Percentiles rank a stretch among this genome's conserved stretches.
phyloP scores from a whole-genome alignment of 2,888 invertebrate species.

The Megalurothrips usitatus region DNA sequence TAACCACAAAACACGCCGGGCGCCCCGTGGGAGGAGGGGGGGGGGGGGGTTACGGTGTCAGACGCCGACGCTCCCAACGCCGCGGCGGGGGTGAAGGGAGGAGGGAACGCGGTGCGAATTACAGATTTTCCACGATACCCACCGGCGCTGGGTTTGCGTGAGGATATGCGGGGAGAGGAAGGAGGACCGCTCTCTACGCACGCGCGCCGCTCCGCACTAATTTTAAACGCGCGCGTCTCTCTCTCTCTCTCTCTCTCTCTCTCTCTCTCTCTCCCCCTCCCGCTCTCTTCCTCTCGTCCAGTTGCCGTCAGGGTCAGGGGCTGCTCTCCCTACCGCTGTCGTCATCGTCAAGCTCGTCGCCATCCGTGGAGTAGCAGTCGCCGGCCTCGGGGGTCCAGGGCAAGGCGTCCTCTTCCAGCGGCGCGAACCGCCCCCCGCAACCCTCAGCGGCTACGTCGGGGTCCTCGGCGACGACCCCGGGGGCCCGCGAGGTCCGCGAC shows the following conservation, averaged over 20 bases:
- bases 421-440: background rate
- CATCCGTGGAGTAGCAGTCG: background rate
- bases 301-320: too few species aligned
- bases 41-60: too few species aligned
- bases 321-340: constrained; percentile 34
- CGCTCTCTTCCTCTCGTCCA: too few species aligned
- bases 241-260: too few species aligned
- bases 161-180: background rate
- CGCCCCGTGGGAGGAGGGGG: too few species aligned
- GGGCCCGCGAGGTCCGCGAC: background rate
- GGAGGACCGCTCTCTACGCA: constrained; percentile 64
- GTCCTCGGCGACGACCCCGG: background rate
- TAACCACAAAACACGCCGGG: too few species aligned
- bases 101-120: background rate
- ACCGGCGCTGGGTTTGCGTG: too few species aligned
- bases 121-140: too few species aligned
- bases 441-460: background rate
- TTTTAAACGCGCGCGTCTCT: constrained; percentile 33
- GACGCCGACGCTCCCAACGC: too few species aligned
- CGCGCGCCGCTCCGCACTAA: constrained; percentile 25
- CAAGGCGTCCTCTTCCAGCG: background rate
- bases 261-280: too few species aligned
- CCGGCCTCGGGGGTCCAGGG: background rate
- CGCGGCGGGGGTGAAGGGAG: background rate
- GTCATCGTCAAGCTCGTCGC: constrained; percentile 27